Conservation (phyloP, 2,888 invertebrate species). For the Lasius fuliginosus region DNA sequence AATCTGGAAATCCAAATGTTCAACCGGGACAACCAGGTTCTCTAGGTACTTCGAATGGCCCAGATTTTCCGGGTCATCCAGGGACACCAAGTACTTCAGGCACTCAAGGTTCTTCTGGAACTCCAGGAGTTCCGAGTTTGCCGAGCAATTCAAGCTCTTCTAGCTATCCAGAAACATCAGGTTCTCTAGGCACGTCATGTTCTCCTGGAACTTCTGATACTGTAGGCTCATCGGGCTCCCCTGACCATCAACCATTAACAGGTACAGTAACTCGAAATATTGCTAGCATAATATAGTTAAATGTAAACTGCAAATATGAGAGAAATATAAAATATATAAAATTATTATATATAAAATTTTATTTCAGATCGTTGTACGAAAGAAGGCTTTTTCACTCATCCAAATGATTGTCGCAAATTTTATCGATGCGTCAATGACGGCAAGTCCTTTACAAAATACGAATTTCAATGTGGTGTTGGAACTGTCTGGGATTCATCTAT, state of each 20-base stretch:
- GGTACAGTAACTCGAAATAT: slow-evolving; percentile 51
- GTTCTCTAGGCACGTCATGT: slow-evolving; percentile 51
- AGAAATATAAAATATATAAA: too few species aligned
- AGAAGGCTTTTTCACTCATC: slow-evolving; percentile 91
- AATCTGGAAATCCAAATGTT: too few species aligned
- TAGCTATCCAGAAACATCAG: slow-evolving; percentile 63
- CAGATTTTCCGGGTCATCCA: slow-evolving; percentile 65
- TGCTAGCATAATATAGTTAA: neutral
- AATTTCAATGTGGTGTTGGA: slow-evolving; percentile 89
- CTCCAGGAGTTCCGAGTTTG: slow-evolving; percentile 69
- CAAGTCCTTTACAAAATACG: slow-evolving; percentile 86
- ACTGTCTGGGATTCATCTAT: slow-evolving; percentile 91
- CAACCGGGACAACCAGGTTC: slow-evolving; percentile 12
- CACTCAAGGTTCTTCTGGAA: slow-evolving; percentile 55
- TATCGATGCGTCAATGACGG: slow-evolving; percentile 91
- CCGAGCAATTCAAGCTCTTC: slow-evolving; percentile 55
- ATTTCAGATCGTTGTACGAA: slow-evolving; percentile 85
- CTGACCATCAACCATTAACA: slow-evolving; percentile 30
- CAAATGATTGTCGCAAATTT: slow-evolving; percentile 91
- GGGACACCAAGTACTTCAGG: slow-evolving; percentile 56
- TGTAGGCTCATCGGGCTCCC: slow-evolving; percentile 53
- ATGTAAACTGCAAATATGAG: neutral
- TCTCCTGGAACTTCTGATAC: slow-evolving; percentile 46
- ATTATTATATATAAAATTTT: slow-evolving; percentile 10
- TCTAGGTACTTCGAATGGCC: slow-evolving; percentile 44